Evolutionary conservation across 2,797 vertebrate species (phyloP), one percentile per base, ranked within the genome.

Genomic region (Austrolebias charrua): DNA sequence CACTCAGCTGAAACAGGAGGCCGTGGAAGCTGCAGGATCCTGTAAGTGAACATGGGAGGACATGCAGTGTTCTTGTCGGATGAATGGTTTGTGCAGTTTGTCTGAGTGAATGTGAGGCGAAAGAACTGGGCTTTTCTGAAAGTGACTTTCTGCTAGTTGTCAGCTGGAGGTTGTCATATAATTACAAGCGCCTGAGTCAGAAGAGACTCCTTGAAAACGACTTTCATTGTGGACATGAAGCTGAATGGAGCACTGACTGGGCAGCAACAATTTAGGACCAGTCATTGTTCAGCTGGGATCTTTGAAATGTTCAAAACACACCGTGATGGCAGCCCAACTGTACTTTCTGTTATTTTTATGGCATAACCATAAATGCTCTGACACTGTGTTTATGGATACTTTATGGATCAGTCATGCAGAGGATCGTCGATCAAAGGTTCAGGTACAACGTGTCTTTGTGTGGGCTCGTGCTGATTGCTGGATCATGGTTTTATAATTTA

Each of bases 371-470:
- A 9, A 45, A 7, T 8, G 6, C 0, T 1, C n/a, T 53, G 19
- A 13, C 15, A 19, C 24, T 29, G 7, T 8, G 5, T 15, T 79
- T 72, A 24, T 55, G 44, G 63, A 79, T 84, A 56, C 35, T 82
- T 81, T 77, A 81, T 81, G 69, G 70, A 31, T 2, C 52, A 19
- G 50, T 45, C 33, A 9, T 10, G 68, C 42, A 35, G 55, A 19
- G 9, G 35, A 35, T 60, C 47, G 24, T 51, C 2, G 81, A 67
- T 74, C 81, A 80, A 84, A 88, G 83, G 85, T 88, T 67, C 66
- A 71, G 62, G 75, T 57, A 47, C 65, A 76, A 2, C 1, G 46
- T 71, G 66, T 14, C 1, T 1, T 8, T 15, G n/a, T 29, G 43
- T 46, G 1, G 31, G 20, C 61, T 55, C 60, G 50, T 33, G 58